Base-by-base conservation (phyloP, 37 sponge, comb jelly and placozoan species). In the Dysidea cf. avara region DNA sequence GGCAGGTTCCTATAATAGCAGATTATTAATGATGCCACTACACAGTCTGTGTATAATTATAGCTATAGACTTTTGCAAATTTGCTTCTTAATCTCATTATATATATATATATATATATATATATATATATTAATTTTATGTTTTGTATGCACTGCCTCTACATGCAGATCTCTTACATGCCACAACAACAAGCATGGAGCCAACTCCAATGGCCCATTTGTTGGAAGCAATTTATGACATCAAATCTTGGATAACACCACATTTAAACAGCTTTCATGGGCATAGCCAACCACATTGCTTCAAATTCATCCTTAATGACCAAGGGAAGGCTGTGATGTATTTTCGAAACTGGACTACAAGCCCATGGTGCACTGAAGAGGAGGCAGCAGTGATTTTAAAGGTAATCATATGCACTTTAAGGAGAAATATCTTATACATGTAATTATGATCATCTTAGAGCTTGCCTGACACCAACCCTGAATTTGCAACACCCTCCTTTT, bases 271-370 rank as follows among this genome's bases (percentile, higher is more conserved):
- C 7, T 40, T 68, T 40, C 49, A 56, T 67, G 79, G 79, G 7
- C 79, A 78, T 35, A 58, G 46, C 26, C 25, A 46, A 33, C 64
- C 66, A 49, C 67, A 65, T 53, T 62, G 56, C 17, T 77, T 77
- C 57, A 64, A 39, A 39, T 75, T 77, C 68, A 77, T 56, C 9
- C 51, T 37, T 36, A 35, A 46, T 64, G 40, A 53, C 21, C 22
- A n/a, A 43, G 57, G n/a, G 18, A 20, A 36, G 68, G 58, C 39
- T 28, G 72, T 72, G 56, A 77, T 77, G 78, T 56, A 64, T 34
- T 77, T 66, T 57, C 64, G 34, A 39, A 43, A 65, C 17, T 66
- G 66, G 67, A 77, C 57, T 29, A 35, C 13, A 28, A 33, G 62
- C 26, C 26, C 40, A 36, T 77, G 78, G 78, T 22, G 56, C 22